phyloP scores from a whole-genome alignment of 2,797 vertebrate genomes.

The Botia almorhae region DNA sequence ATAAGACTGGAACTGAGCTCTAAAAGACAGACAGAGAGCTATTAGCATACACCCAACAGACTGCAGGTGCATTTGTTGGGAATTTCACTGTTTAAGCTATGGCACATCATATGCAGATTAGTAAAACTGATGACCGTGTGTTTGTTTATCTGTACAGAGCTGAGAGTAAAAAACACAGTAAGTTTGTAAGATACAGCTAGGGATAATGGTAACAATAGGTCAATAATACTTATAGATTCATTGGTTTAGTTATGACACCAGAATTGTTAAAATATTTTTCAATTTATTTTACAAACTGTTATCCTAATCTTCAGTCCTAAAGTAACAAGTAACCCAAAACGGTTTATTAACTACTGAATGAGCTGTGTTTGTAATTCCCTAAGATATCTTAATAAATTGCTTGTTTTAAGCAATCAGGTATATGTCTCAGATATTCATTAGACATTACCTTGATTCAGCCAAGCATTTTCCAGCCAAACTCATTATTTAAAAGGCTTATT shows the following conservation, averaged over 20 bases:
- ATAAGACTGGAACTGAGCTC: slow-evolving; percentile 88
- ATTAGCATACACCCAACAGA: slow-evolving; percentile 5
- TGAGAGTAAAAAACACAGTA: background rate
- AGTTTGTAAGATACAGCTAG: background rate
- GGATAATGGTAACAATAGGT: background rate
- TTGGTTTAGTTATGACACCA: background rate
- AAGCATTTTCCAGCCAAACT: too few species aligned
- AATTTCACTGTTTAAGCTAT: background rate
- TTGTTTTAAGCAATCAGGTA: too few species aligned
- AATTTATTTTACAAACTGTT: background rate
- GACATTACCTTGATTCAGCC: too few species aligned
- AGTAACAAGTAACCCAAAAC: background rate
- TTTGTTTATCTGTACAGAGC: background rate
- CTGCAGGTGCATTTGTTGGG: background rate
- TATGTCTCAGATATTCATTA: too few species aligned
- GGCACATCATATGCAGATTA: background rate
- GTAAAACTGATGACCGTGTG: background rate
- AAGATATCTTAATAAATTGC: too few species aligned
- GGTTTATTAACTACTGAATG: too few species aligned
- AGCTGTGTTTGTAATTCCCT: too few species aligned
- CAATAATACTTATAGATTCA: background rate
- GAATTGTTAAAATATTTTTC: slow-evolving; percentile 2
- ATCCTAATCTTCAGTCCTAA: background rate
- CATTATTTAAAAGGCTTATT: too few species aligned
- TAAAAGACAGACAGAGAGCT: slow-evolving; percentile 57